Evolutionary conservation across 1,140 invertebrate genomes (phyloP), one percentile per base, ranked within the genome.

Genomic region (Conus ventricosus): DNA sequence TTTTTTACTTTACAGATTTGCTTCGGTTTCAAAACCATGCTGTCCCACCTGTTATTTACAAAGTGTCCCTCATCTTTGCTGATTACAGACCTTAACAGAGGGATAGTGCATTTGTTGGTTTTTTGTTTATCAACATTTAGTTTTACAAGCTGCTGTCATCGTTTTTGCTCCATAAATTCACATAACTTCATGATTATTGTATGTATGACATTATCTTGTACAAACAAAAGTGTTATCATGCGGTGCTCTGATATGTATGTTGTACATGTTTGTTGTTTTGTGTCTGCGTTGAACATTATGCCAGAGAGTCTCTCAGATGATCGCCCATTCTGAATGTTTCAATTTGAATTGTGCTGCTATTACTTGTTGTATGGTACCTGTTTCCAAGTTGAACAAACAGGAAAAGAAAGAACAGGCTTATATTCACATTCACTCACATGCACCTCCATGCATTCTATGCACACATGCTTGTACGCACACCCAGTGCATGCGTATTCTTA

Each of bases 291-390:
- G 51, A 13, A 25, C 17, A 51, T 81, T 81, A 55, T 84, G 82
- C 82, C 82, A 84, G 82, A 84, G 57, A 55, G 81, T 84, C 82
- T 84, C 82, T 84, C 55, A 63, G 54, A 63, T 63, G 80, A 23
- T 81, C 5, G 13, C 20, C 25, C 8, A 17, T 39, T 4, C 39
- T 78, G 25, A 81, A 81, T 54, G 54, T 51, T 81, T 81, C 17
- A 54, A 23, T 81, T 81, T 51, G 39, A 25, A 39, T 39, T 54
- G 13, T 81, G 51, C 51, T 81, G 80, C 5, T 81, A 81, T 5
- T 6, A 54, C 53, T 55, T 81, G 80, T 55, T 54, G 39, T 23
- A 11, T 80, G 27, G 10, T 63, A 13, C 60, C 10, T 63, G 10
- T 20, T 20, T 63, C 17, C 60, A 63, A 11, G 60, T 63, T 63